These are phyloP conservation scores for Spheniscus humboldti DNA, from an alignment of 2,797 vertebrate species.

Conservation along the genomic window DNA sequence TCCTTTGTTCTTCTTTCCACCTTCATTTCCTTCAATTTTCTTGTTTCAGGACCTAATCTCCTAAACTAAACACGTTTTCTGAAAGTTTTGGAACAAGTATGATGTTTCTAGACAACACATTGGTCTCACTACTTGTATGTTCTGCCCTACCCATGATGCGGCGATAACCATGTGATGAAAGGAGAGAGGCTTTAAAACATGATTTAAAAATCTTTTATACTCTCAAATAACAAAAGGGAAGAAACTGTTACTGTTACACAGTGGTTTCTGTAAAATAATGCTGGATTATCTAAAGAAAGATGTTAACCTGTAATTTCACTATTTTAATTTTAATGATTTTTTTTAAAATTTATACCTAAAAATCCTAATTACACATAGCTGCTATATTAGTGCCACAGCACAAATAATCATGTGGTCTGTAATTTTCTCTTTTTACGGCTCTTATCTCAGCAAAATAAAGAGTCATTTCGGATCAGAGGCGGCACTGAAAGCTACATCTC, in stretches of 20 bases:
- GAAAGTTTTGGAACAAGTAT: neutral
- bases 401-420: neutral
- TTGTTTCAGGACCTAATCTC: neutral
- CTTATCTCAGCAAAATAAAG: neutral
- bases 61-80: neutral
- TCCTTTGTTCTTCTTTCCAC: neutral
- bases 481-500: neutral
- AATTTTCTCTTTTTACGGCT: neutral
- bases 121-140: neutral
- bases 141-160: neutral
- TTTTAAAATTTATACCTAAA: neutral
- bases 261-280: neutral
- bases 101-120: neutral
- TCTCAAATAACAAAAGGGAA: neutral
- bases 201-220: neutral
- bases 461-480: neutral
- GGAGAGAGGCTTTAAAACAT: neutral
- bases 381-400: neutral
- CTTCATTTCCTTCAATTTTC: neutral
- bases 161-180: neutral
- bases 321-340: neutral
- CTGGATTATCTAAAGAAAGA: neutral
- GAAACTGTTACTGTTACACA: neutral
- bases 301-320: neutral
- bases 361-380: neutral